Evolutionary conservation across 92 coral and sea anemone species (phyloP).

Genomic region (Palythoa grandiflora): DNA sequence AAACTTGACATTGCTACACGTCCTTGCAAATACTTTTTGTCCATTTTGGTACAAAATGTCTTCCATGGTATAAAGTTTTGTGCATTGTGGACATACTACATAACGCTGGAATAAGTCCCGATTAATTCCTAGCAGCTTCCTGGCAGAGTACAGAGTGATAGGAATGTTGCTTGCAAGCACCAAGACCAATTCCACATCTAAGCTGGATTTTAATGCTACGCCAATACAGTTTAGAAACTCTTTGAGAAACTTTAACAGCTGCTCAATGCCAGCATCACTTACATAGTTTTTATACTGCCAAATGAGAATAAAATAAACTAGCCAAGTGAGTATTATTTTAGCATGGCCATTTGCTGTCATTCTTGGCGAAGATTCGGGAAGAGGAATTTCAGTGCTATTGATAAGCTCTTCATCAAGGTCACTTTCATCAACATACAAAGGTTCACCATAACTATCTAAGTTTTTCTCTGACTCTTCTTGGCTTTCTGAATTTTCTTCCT

Average conservation of each 20-base stretch:
- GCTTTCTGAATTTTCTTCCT: constrained; percentile 7
- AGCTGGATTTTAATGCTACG: background rate
- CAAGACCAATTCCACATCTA: constrained; percentile 11
- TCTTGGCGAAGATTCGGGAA: constrained; percentile 39
- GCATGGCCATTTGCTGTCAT: constrained; percentile 20
- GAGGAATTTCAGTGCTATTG: background rate
- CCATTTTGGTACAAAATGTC: background rate
- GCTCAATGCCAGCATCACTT: constrained; percentile 51
- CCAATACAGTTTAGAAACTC: constrained; percentile 2
- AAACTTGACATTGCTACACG: background rate
- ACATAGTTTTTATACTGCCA: constrained; percentile 53
- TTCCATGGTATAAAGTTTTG: constrained; percentile 13
- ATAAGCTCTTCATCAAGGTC: constrained; percentile 9
- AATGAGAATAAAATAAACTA: constrained; percentile 53
- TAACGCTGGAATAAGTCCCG: background rate
- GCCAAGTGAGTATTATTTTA: constrained; percentile 49
- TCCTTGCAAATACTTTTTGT: background rate
- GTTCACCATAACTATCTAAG: constrained; percentile 1
- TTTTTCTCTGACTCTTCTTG: constrained; percentile 10
- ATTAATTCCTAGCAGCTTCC: constrained; percentile 42
- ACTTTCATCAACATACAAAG: constrained; percentile 5
- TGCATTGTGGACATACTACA: constrained; percentile 23
- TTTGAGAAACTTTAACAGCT: constrained; percentile 43
- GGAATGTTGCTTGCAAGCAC: constrained; percentile 56
- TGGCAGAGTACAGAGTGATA: constrained; percentile 57